Base-by-base conservation (phyloP, 2,888 invertebrate species). In the Autographa pulchrina region DNA sequence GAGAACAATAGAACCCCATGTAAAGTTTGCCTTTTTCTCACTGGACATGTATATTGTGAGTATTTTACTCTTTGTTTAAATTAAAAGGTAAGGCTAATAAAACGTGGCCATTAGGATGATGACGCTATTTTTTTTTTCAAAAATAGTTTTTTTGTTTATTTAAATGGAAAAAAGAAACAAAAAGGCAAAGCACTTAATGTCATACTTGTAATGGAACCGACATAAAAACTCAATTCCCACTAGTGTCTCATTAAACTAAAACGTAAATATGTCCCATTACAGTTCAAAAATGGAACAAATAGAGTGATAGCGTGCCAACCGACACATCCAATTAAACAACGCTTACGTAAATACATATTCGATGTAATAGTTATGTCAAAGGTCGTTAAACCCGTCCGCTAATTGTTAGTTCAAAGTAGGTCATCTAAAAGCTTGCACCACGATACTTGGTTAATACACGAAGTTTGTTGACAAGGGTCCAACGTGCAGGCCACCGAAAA, bases 391-490 rank as follows among this genome's bases (percentile, higher is more conserved):
- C 77, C 79, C 77, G 68, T 70, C 75, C 73, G 74, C 71, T 87
- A 88, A 88, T 88, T 86, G 85, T 84, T 77, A 73, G 78, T 68
- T 20, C 67, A 69, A 89, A 89, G 80, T 86, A 83, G 89, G 89
- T 86, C 89, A 85, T 78, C 78, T 77, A 74, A 70, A 62, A 82
- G 79, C 77, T 73, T 85, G 83, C 85, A 87, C 77, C 73, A 65
- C 75, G 75, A 77, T 83, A 86, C 80, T 86, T 79, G 82, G 80
- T 81, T 88, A 87, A 87, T 88, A 85, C 79, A 81, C 79, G 81
- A 89, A 90, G 79, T 90, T 89, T 84, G 83, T 83, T 90, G 90
- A 89, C 86, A 88, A 86, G 89, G 90, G 90, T 89, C 81, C 78
- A 78, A 80, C 78, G 65, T 78, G 78, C 81, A 75, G 78, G 81